Evolutionary conservation across 2,113 vertebrate species (phyloP).

Genomic region (Daboia siamensis): DNA sequence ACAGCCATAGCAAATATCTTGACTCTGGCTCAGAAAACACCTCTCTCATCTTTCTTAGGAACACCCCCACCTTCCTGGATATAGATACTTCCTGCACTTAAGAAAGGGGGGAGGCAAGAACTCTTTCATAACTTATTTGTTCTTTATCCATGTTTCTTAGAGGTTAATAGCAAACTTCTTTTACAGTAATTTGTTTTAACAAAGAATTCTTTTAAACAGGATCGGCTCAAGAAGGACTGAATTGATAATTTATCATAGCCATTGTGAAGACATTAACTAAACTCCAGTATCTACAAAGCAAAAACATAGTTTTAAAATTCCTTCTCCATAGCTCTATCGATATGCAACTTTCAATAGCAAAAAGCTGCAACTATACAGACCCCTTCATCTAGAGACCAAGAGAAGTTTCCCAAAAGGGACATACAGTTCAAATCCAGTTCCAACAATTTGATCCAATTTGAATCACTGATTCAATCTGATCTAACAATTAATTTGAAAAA

Average conservation of each 20-base stretch:
- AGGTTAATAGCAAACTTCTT: background rate
- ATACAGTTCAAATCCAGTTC: background rate
- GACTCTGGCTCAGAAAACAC: slow-evolving; percentile 12
- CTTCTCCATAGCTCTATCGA: background rate
- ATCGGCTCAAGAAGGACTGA: background rate
- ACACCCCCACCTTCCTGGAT: background rate
- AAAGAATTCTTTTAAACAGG: slow-evolving; percentile 9
- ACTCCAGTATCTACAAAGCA: background rate
- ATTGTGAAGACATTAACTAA: background rate
- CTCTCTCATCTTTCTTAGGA: slow-evolving; percentile 11
- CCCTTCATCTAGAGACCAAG: background rate
- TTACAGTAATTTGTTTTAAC: slow-evolving; percentile 14
- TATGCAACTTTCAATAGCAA: background rate
- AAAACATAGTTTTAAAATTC: background rate
- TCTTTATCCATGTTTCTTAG: background rate
- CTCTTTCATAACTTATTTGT: slow-evolving; percentile 15
- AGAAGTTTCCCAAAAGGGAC: background rate
- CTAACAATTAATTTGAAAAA: background rate
- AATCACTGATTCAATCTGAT: background rate
- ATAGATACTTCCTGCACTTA: slow-evolving; percentile 14
- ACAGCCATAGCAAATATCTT: background rate
- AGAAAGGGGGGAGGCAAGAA: background rate
- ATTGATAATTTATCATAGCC: background rate
- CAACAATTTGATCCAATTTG: background rate
- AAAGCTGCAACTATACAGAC: background rate